Evolutionary conservation across 2,797 vertebrate genomes (phyloP).

Genomic region (Enteromius radiatus): DNA sequence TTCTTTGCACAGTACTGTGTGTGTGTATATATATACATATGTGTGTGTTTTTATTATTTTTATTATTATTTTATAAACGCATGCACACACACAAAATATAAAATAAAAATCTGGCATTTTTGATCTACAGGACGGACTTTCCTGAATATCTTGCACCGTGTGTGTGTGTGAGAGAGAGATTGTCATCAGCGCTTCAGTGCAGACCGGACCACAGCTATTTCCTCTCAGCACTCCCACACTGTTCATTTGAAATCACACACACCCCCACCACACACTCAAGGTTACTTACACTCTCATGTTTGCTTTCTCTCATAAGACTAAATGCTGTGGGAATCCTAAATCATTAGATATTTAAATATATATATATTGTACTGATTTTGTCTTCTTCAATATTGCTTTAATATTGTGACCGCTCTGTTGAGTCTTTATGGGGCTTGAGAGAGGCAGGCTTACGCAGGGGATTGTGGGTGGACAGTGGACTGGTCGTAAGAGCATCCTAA

Average conservation of each 20-base stretch:
- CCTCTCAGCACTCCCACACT: conserved; percentile 52
- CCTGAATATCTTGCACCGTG: conserved; percentile 28
- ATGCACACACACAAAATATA: not conserved
- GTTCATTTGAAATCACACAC: conserved; percentile 53
- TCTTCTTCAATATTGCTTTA: not conserved
- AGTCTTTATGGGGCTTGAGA: not conserved
- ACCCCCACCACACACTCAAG: conserved; percentile 35
- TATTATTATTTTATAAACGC: no score
- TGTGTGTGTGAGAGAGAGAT: conserved; percentile 17
- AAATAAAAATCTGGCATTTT: not conserved
- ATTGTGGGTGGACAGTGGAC: not conserved
- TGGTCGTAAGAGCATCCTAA: not conserved
- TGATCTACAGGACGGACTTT: not conserved
- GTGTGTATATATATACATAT: no score
- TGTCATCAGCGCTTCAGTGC: conserved; percentile 48
- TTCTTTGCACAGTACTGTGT: no score
- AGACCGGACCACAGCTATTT: conserved; percentile 44
- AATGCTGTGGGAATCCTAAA: conserved; percentile 6
- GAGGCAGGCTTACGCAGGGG: not conserved
- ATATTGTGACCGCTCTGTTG: not conserved
- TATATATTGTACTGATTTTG: not conserved
- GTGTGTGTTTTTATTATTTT: no score
- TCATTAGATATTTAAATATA: not conserved
- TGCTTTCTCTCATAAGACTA: not conserved
- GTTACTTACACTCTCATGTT: conserved; percentile 41